Percentiles rank a stretch among this genome's conserved stretches.
Conservation (phyloP, 2,113 vertebrate genomes). For the Neotragus pygmaeus region DNA sequence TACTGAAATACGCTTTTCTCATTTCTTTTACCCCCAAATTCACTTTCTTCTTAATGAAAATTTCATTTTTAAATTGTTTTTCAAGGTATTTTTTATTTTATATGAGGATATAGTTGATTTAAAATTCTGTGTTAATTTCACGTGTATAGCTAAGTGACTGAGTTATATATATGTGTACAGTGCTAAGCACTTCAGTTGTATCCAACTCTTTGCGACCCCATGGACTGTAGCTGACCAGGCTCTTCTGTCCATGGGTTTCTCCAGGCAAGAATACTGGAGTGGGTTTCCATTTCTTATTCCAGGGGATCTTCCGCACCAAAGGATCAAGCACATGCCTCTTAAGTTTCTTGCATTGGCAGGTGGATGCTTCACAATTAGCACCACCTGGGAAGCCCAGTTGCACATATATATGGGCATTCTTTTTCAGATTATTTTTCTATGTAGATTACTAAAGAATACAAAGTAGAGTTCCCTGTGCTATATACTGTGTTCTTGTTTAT, state of each 20-base stretch:
- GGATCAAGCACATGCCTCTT: background rate
- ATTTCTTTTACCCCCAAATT: background rate
- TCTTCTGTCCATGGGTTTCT: background rate
- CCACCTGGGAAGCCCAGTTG: background rate
- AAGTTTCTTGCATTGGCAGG: background rate
- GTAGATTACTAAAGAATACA: background rate
- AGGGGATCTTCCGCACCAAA: background rate
- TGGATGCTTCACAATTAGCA: background rate
- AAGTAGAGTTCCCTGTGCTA: background rate
- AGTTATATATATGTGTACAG: background rate
- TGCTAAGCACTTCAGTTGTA: background rate
- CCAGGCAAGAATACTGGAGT: background rate
- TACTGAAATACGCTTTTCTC: background rate
- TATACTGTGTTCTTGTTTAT: background rate
- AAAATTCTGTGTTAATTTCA: background rate
- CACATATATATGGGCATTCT: background rate
- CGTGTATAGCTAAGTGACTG: background rate
- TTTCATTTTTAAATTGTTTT: background rate
- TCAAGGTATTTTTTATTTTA: background rate
- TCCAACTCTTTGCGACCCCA: fast-evolving
- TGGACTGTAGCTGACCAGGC: background rate
- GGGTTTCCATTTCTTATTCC: background rate
- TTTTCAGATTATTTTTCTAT: background rate
- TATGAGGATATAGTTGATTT: background rate
- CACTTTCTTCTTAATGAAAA: background rate